Evolutionary conservation across 2,113 vertebrate species (phyloP), one percentile per base, ranked within the genome.

Genomic region (Heteronetta atricapilla): DNA sequence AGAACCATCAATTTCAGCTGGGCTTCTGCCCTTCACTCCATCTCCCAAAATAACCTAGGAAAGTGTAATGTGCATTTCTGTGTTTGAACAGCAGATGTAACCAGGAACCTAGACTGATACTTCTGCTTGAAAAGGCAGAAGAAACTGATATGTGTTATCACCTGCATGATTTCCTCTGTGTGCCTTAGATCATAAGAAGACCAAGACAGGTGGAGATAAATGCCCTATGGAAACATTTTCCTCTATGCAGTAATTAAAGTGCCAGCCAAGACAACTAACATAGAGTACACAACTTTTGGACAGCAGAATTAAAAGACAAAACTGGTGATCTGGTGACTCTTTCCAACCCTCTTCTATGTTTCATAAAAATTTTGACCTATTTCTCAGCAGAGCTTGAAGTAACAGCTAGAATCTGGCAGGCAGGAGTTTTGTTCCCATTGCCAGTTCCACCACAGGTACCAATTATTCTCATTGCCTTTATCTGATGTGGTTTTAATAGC

Each of bases 51-150:
- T 11, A 63, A 33, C 8, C 23, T 62, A 16, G 55, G 52, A 68
- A 53, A 44, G 0, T 0, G 13, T 60, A 67, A 2, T 1, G 12
- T 38, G 34, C 19, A 7, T 23, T 33, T 69, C 20, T 55, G 3
- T 44, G 20, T 42, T 88, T 40, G 69, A 85, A 64, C 22, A 59
- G 23, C 16, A 42, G 55, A 2, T 42, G 9, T 13, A 29, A 18
- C 14, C 76, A 55, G 59, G 6, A 88, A 8, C 18, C 13, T 28
- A 13, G 13, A 3, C n/a, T 23, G n/a, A 13, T 38, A 90, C 66
- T 18, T 74, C 63, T 46, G 22, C 33, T 55, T 29, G 18, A 70
- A 76, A 66, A 82, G 17, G n/a, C 26, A 73, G 52, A 73, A 74
- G 22, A 14, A 75, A 66, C 5, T 14, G 48, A 29, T 34, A 10